phyloP scores from a whole-genome alignment of 2,888 invertebrate species.

The Rhagophthalmus giganteus region DNA sequence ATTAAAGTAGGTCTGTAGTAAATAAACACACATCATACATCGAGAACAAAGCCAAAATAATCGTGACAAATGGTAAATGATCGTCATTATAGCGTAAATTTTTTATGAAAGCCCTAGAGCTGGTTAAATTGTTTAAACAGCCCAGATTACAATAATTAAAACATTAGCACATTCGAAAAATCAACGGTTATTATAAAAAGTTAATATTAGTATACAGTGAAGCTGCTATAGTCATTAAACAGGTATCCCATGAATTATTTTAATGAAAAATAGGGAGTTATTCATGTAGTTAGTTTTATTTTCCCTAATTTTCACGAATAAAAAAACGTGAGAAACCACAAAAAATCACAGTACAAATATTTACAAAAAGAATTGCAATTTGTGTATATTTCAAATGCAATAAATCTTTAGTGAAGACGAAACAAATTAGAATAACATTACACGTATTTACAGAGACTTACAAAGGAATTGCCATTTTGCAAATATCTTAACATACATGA shows the following conservation, averaged over 20 bases:
- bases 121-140: constrained; percentile 3
- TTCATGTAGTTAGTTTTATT: too few species aligned
- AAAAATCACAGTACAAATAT: constrained; percentile 22
- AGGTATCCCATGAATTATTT: background rate
- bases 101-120: constrained; percentile 5
- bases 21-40: constrained; percentile 27
- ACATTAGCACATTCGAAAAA: too few species aligned
- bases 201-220: background rate
- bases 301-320: background rate
- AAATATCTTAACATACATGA: constrained; percentile 17
- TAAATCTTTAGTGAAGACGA: too few species aligned
- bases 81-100: constrained; percentile 9
- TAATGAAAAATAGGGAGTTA: too few species aligned
- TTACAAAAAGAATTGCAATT: constrained; percentile 6
- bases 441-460: constrained; percentile 28
- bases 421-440: constrained; percentile 17
- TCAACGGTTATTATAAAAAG: constrained; percentile 3
- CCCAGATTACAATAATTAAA: too few species aligned
- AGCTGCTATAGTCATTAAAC: background rate
- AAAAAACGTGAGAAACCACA: constrained; percentile 4
- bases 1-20: constrained; percentile 23
- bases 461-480: constrained; percentile 20
- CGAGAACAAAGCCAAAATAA: constrained; percentile 25
- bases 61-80: constrained; percentile 5
- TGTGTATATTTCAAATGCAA: too few species aligned